These are phyloP conservation scores for Chymomyza procnemis DNA, from an alignment of 2,888 invertebrate species.

Conservation along the genomic window DNA sequence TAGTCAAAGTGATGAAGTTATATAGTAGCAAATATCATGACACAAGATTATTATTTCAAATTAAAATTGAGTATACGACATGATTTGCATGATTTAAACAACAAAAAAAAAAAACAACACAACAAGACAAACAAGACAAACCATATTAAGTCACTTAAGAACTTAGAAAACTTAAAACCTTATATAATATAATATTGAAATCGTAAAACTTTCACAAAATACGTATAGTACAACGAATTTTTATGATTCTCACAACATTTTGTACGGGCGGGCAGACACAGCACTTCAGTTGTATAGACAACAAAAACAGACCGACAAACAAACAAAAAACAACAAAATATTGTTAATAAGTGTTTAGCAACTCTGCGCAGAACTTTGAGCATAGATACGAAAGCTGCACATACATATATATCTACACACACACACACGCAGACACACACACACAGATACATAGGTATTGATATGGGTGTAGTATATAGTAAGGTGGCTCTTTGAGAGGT, in stretches of 20 bases:
- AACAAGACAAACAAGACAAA: slow-evolving; percentile 25
- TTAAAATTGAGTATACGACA: slow-evolving; percentile 30
- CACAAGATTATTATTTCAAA: slow-evolving; percentile 34
- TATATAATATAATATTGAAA: background rate
- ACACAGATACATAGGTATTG: slow-evolving; percentile 15
- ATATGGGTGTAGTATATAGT: background rate
- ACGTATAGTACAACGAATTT: slow-evolving; percentile 19
- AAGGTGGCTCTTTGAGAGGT: background rate
- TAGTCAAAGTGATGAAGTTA: slow-evolving; percentile 53
- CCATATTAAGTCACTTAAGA: slow-evolving; percentile 28
- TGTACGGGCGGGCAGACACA: background rate
- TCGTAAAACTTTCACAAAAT: slow-evolving; percentile 17
- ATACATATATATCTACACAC: background rate
- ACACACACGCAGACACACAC: slow-evolving; percentile 21
- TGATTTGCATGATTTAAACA: slow-evolving; percentile 46
- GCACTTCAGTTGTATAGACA: background rate
- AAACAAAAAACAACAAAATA: background rate
- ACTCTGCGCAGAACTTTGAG: background rate
- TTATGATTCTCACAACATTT: no score
- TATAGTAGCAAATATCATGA: slow-evolving; percentile 61
- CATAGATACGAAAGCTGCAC: background rate
- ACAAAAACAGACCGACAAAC: background rate
- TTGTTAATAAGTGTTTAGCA: background rate
- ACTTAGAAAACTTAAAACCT: slow-evolving; percentile 9
- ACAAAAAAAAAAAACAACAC: slow-evolving; percentile 27